Evolutionary conservation across 2,888 invertebrate genomes (phyloP).

Genomic region (Macaria liturata): DNA sequence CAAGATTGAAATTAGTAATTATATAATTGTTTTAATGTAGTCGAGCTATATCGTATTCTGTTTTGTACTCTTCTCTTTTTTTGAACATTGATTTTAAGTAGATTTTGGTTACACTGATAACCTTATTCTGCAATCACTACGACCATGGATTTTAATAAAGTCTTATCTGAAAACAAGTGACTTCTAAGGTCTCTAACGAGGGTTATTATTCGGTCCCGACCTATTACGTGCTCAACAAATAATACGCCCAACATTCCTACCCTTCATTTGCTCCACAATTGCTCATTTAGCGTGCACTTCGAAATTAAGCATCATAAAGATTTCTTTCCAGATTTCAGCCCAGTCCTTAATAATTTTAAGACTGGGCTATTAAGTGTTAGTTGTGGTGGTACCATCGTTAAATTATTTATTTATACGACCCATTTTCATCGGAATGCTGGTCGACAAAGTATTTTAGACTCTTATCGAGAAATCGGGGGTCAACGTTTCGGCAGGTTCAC

Average conservation of each 20-base stretch:
- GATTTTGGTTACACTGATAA: too few species aligned
- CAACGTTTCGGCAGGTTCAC: conserved; percentile 72
- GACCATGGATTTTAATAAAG: too few species aligned
- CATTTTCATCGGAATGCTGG: conserved; percentile 71
- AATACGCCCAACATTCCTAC: conserved; percentile 16
- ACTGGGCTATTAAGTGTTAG: conserved; percentile 64
- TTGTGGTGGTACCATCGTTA: conserved; percentile 69
- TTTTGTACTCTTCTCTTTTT: too few species aligned
- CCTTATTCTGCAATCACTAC: too few species aligned
- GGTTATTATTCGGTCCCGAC: too few species aligned
- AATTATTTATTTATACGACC: conserved; percentile 80
- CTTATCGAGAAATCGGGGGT: conserved; percentile 79
- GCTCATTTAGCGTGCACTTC: conserved; percentile 44
- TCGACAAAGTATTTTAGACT: conserved; percentile 77
- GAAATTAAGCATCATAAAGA: conserved; percentile 52
- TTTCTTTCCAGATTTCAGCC: conserved; percentile 54
- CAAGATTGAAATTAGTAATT: too few species aligned
- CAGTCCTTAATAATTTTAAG: conserved; percentile 63
- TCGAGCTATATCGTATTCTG: too few species aligned
- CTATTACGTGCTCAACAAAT: conserved; percentile 8
- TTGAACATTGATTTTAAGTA: too few species aligned
- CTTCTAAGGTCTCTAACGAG: too few species aligned
- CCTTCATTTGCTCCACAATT: conserved; percentile 22
- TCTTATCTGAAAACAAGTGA: too few species aligned
- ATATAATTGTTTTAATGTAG: too few species aligned